phyloP scores from a whole-genome alignment of 1,140 invertebrate genomes.

The Diorhabda carinulata region DNA sequence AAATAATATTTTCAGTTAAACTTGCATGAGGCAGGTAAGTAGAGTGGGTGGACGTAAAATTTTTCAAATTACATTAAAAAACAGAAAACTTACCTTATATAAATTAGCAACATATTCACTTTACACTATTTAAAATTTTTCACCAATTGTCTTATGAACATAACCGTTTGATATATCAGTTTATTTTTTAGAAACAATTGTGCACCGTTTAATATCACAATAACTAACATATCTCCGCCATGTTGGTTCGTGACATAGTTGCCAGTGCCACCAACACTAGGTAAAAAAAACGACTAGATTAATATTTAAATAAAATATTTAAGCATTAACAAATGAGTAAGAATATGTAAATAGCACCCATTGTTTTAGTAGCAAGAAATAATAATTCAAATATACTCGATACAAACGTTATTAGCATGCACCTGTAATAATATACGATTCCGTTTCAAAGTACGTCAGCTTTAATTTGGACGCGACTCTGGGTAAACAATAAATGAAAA shows the following conservation, averaged over 20 bases:
- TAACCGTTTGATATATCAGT: slow-evolving; percentile 9
- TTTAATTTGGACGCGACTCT: too few species aligned
- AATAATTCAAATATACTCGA: too few species aligned
- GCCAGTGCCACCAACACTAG: slow-evolving; percentile 5
- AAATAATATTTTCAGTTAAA: slow-evolving; percentile 26
- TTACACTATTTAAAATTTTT: slow-evolving; percentile 9
- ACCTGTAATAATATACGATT: too few species aligned
- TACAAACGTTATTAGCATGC: too few species aligned
- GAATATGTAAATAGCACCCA: too few species aligned
- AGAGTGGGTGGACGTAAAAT: slow-evolving; percentile 23
- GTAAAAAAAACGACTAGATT: neutral
- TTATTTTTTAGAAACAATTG: slow-evolving; percentile 15
- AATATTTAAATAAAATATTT: neutral
- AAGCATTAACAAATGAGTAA: too few species aligned
- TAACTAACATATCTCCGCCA: slow-evolving; percentile 22
- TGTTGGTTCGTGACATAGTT: slow-evolving; percentile 17
- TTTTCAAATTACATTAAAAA: slow-evolving; percentile 18
- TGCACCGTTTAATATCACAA: slow-evolving; percentile 23
- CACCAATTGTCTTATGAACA: neutral
- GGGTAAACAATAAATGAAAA: too few species aligned
- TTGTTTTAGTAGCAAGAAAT: too few species aligned
- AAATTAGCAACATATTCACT: neutral
- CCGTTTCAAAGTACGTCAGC: too few species aligned
- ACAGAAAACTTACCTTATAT: slow-evolving; percentile 20
- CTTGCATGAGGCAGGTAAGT: slow-evolving; percentile 30